Percentiles rank a stretch among this genome's conserved stretches.
These are phyloP conservation scores for Emydura subglobosa DNA, from an alignment of 2,113 vertebrate genomes.

Conservation along the genomic window DNA sequence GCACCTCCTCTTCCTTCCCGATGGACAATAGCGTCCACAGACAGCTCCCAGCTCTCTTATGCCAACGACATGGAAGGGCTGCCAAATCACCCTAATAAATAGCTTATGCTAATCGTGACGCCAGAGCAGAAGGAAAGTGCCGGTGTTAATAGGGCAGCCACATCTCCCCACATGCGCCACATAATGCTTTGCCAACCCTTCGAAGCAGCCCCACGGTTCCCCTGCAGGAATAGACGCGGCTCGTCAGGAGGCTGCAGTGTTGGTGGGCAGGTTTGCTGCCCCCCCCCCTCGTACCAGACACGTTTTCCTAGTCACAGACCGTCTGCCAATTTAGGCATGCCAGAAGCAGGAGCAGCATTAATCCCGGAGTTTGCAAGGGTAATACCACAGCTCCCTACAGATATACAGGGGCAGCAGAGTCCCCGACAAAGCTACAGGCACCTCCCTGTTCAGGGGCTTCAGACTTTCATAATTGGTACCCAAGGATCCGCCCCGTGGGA, in stretches of 20 bases:
- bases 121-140: background rate
- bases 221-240: background rate
- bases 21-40: background rate
- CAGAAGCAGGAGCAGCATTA: too few relatives aligned
- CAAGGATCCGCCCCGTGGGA: too few relatives aligned
- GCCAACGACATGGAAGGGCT: background rate
- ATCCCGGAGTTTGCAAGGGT: too few relatives aligned
- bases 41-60: background rate
- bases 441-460: too few relatives aligned
- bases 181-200: background rate
- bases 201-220: background rate
- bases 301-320: background rate
- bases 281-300: background rate
- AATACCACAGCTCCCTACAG: too few relatives aligned
- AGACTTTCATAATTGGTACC: too few relatives aligned
- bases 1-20: background rate
- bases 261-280: background rate
- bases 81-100: constrained; percentile 87
- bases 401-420: too few relatives aligned
- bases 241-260: background rate
- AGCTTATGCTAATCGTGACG: constrained; percentile 85
- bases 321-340: background rate
- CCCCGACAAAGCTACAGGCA: too few relatives aligned
- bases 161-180: background rate
- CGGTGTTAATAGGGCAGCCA: background rate